A percentile compares a stretch with the other conserved stretches of the same genome.
Conservation (phyloP, 1,140 invertebrate species). For the Scaptomyza pallida region DNA sequence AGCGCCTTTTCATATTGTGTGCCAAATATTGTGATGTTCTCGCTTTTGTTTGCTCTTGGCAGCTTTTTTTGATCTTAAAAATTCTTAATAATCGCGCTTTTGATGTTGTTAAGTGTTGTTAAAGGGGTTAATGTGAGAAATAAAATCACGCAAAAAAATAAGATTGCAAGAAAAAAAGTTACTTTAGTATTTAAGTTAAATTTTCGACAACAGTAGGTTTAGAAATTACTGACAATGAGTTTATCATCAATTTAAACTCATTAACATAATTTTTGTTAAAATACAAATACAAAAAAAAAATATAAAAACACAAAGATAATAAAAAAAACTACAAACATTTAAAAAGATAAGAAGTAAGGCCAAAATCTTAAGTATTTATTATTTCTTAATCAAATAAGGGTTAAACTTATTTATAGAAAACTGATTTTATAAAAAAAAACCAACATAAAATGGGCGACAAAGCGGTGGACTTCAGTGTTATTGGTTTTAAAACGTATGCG, state of each 20-base stretch:
- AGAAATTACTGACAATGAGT: no score
- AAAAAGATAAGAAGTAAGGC: constrained; percentile 14
- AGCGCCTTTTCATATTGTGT: constrained; percentile 37
- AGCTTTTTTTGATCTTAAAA: constrained; percentile 54
- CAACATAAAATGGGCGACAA: constrained; percentile 34
- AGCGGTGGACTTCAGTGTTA: constrained; percentile 50
- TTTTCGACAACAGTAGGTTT: not conserved
- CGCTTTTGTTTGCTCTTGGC: constrained; percentile 50
- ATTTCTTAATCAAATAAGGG: no score
- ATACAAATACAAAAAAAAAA: not conserved
- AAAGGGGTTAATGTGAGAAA: not conserved
- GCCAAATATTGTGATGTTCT: constrained; percentile 61
- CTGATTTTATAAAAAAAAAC: no score
- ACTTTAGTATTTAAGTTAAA: no score
- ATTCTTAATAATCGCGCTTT: constrained; percentile 32
- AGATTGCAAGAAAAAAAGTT: no score
- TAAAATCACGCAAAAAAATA: no score
- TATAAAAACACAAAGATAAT: constrained; percentile 1
- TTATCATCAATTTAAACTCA: no score
- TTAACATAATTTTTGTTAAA: no score
- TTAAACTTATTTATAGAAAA: no score
- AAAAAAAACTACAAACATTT: not conserved
- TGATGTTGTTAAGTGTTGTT: constrained; percentile 41
- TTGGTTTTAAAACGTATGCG: constrained; percentile 56
- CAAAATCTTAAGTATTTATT: no score